Percentiles rank a stretch among this genome's conserved stretches.
Evolutionary conservation across 1,140 invertebrate species (phyloP).

Genomic region (Dendroctonus ponderosae): DNA sequence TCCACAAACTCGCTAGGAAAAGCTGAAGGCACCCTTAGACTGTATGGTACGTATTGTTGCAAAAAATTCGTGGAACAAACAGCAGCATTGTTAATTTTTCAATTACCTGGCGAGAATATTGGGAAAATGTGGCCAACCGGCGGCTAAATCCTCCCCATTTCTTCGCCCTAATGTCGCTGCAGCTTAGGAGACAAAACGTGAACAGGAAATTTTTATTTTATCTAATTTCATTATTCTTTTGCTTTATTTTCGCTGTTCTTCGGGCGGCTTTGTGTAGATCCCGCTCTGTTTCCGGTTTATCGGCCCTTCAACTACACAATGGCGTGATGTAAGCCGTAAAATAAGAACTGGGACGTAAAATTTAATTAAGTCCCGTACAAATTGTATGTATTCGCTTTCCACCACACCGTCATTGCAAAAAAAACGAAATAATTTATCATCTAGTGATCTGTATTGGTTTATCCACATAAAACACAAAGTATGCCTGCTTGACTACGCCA

Average conservation of each 20-base stretch:
- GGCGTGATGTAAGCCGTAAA: too few relatives aligned
- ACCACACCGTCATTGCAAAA: too few relatives aligned
- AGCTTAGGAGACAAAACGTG: not conserved
- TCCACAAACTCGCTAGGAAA: conserved; percentile 86
- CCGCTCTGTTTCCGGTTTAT: not conserved
- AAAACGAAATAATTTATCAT: too few relatives aligned
- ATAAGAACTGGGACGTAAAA: not conserved
- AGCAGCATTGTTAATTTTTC: not conserved
- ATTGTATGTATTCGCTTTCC: not conserved
- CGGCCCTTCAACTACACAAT: too few relatives aligned
- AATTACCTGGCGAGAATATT: too few relatives aligned
- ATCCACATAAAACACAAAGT: too few relatives aligned
- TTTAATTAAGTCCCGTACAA: conserved; percentile 1
- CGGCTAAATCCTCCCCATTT: too few relatives aligned
- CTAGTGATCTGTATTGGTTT: too few relatives aligned
- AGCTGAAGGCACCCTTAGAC: conserved; percentile 77
- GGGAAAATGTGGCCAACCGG: too few relatives aligned
- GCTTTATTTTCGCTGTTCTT: conserved; percentile 2
- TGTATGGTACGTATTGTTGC: conserved; percentile 71
- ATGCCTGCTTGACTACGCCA: not conserved
- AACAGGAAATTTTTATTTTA: conserved; percentile 8
- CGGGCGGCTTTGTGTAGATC: not conserved
- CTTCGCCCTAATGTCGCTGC: too few relatives aligned
- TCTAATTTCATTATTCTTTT: conserved; percentile 18
- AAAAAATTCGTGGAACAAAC: conserved; percentile 5